These are phyloP conservation scores for Zosterops hypoxanthus DNA, from an alignment of 2,113 vertebrate species.

Conservation along the genomic window DNA sequence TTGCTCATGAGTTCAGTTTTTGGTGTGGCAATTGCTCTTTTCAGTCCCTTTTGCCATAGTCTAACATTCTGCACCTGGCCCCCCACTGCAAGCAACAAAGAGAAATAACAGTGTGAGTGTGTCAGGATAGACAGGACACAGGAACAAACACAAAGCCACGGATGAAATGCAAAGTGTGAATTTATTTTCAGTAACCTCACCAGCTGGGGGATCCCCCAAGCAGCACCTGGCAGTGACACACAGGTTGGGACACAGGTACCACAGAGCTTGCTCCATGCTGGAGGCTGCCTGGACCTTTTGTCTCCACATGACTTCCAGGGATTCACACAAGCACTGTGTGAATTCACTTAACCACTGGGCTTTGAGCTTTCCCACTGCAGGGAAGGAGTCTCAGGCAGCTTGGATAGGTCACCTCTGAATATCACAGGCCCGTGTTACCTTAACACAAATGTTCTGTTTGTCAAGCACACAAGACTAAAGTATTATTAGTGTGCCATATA, in stretches of 20 bases:
- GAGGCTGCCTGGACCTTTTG: not conserved
- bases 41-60: not conserved
- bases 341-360: not conserved
- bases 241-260: not conserved
- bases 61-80: not conserved
- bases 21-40: not conserved
- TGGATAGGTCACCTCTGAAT: rapidly evolving
- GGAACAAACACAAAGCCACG: not conserved
- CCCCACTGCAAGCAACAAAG: not conserved
- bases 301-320: not conserved
- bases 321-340: not conserved
- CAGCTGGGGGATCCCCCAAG: not conserved
- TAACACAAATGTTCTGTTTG: not conserved
- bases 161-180: not conserved
- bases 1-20: not conserved
- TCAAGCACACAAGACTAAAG: not conserved
- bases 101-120: not conserved
- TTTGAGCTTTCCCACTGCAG: not conserved
- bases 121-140: not conserved
- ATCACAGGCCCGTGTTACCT: not conserved
- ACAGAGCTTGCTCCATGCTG: rapidly evolving
- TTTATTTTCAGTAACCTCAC: not conserved
- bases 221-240: not conserved
- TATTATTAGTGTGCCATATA: not conserved
- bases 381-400: not conserved